These are phyloP conservation scores for Orycteropus afer DNA, from an alignment of 2,113 vertebrate genomes.

Conservation along the genomic window DNA sequence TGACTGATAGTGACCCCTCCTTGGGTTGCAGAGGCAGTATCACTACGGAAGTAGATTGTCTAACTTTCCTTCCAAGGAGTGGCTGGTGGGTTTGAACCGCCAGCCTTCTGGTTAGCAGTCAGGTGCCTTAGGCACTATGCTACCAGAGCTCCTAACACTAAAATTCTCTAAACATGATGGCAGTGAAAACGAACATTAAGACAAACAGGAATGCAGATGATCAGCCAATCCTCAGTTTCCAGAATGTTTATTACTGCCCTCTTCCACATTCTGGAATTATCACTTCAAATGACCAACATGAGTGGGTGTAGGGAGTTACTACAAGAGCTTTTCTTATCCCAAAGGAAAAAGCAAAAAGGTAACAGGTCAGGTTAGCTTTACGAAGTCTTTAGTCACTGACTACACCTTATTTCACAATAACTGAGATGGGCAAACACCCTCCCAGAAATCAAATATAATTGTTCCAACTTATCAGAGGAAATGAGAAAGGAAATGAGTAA, in stretches of 20 bases:
- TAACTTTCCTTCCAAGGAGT: no score
- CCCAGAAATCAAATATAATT: slow-evolving; percentile 23
- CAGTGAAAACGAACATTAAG: slow-evolving; percentile 44
- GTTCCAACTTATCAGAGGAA: slow-evolving; percentile 46
- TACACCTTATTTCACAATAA: slow-evolving; percentile 65
- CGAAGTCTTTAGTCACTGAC: slow-evolving; percentile 51
- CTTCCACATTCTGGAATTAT: neutral
- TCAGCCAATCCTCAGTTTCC: neutral
- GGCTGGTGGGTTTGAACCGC: no score
- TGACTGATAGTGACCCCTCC: no score
- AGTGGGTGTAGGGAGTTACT: neutral
- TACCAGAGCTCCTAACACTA: no score
- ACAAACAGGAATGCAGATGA: slow-evolving; percentile 40
- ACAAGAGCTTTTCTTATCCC: neutral
- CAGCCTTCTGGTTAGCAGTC: no score
- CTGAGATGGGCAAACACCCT: slow-evolving; percentile 28
- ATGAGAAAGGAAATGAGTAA: slow-evolving; percentile 44
- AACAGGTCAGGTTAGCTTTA: slow-evolving; percentile 49
- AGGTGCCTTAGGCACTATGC: no score
- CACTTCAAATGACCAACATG: slow-evolving; percentile 31
- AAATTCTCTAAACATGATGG: slow-evolving; percentile 13
- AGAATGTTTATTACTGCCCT: slow-evolving; percentile 11
- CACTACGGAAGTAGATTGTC: no score
- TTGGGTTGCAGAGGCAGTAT: no score
- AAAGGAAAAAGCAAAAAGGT: slow-evolving; percentile 43